A percentile compares a stretch with the other conserved stretches of the same genome.
phyloP scores from a whole-genome alignment of 2,797 vertebrate species.

The Trachops cirrhosus region DNA sequence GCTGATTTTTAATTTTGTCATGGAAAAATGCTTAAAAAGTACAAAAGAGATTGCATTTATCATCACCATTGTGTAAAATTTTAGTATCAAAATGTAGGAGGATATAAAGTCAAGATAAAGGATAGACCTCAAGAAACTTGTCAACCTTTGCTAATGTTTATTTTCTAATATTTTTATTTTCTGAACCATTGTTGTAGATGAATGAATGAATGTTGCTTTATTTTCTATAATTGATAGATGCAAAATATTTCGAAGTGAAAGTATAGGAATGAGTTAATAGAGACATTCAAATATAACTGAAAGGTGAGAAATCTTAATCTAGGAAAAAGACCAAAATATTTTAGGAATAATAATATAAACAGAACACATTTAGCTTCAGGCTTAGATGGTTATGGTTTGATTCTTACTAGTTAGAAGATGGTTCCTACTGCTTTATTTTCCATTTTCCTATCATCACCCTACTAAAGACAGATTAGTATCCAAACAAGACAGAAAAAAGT shows the following conservation, averaged over 20 bases:
- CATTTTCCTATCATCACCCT: neutral
- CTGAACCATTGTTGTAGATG: constrained; percentile 1
- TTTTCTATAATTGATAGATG: neutral
- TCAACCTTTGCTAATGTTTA: neutral
- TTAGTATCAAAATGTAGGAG: neutral
- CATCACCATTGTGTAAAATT: neutral
- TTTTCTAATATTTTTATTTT: constrained; percentile 31
- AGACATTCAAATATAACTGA: neutral
- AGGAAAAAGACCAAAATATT: neutral
- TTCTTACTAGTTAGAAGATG: neutral
- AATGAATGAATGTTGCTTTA: neutral
- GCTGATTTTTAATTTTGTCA: neutral
- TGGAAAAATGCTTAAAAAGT: neutral
- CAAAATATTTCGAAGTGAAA: constrained; percentile 16
- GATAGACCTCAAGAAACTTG: neutral
- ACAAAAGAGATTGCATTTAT: neutral
- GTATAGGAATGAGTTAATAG: neutral
- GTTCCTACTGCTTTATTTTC: constrained; percentile 11
- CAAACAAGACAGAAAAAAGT: neutral
- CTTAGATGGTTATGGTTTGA: neutral
- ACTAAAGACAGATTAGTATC: neutral
- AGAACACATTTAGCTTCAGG: neutral
- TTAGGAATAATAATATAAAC: neutral
- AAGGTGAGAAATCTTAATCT: neutral
- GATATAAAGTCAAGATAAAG: neutral